Evolutionary conservation across 2,113 vertebrate genomes (phyloP).

Genomic region (Nyctibius bracteatus): DNA sequence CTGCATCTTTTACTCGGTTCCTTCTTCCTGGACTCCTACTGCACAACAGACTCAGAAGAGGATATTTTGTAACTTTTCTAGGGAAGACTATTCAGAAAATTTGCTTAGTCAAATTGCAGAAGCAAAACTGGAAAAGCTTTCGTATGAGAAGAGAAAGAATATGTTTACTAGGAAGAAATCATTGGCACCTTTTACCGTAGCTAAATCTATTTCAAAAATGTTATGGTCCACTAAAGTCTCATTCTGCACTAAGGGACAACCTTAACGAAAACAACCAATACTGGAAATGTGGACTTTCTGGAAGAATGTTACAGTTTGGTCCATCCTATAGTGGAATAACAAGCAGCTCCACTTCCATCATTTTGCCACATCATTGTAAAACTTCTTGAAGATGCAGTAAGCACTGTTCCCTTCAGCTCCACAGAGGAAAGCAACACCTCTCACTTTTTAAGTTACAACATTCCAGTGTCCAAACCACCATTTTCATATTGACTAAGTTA

Average conservation of each 20-base stretch:
- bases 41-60: background rate
- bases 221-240: background rate
- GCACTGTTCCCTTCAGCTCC: rapidly evolving
- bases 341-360: background rate
- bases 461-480: rapidly evolving
- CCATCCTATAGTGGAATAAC: background rate
- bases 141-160: background rate
- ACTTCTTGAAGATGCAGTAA: background rate
- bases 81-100: background rate
- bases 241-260: background rate
- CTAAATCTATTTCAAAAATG: background rate
- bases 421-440: background rate
- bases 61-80: background rate
- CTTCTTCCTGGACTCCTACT: background rate
- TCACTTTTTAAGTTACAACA: background rate
- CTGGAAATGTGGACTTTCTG: background rate
- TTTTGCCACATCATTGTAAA: background rate
- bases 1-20: background rate
- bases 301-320: background rate
- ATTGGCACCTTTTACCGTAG: background rate
- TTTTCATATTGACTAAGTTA: background rate
- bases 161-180: background rate
- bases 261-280: background rate
- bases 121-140: background rate
- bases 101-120: background rate